A percentile compares a stretch with the other conserved stretches of the same genome.
Evolutionary conservation across 2,113 vertebrate genomes (phyloP).

Genomic region (Brachyhypopomus occidentalis): DNA sequence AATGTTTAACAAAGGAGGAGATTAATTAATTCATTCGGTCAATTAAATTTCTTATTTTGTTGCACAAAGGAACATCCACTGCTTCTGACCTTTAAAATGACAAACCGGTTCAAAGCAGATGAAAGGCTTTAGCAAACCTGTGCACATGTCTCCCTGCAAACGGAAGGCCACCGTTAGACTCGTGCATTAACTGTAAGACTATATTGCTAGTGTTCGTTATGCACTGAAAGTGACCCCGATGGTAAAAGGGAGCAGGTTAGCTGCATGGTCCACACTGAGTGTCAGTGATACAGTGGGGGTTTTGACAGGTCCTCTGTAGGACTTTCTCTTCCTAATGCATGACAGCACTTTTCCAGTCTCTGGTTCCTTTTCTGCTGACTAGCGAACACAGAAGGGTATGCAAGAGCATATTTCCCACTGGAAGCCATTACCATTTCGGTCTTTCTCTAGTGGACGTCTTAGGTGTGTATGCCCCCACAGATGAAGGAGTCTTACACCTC

Average conservation of each 20-base stretch:
- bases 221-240: not conserved
- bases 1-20: constrained; percentile 33
- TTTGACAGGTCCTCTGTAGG: not conserved
- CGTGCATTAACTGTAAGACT: not conserved
- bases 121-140: constrained; percentile 8
- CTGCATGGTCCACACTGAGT: not conserved
- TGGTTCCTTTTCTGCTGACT: not conserved
- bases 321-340: not conserved
- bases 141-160: not conserved
- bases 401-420: not conserved
- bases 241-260: not conserved
- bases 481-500: not conserved
- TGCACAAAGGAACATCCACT: constrained; percentile 10
- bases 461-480: not conserved
- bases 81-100: constrained; percentile 46
- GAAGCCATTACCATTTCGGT: not conserved
- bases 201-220: not conserved
- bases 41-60: constrained; percentile 19
- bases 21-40: constrained; percentile 22
- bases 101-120: constrained; percentile 20
- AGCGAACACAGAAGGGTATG: not conserved
- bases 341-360: not conserved
- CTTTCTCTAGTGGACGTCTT: not conserved
- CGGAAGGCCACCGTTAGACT: constrained; percentile 8
- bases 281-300: not conserved